Conservation (phyloP, 2,113 vertebrate species). For the Podiceps cristatus region DNA sequence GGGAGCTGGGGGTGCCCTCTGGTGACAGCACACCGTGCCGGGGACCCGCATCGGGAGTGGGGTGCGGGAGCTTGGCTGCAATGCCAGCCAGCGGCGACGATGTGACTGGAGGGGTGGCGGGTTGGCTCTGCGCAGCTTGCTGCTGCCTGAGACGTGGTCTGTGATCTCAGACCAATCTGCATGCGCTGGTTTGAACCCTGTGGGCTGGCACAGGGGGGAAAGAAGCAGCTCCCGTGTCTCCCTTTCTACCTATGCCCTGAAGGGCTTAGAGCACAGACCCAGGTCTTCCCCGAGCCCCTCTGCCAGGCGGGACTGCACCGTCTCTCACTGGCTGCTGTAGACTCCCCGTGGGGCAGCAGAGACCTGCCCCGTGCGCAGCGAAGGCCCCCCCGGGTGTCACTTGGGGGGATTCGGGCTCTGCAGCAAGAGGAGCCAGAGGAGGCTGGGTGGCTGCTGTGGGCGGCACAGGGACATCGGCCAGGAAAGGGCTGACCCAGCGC, state of each 20-base stretch:
- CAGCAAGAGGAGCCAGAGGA: neutral
- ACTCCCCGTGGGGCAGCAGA: neutral
- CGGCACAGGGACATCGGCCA: neutral
- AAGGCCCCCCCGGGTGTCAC: neutral
- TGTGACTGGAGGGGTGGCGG: neutral
- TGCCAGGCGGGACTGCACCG: too few relatives aligned
- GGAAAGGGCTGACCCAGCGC: neutral
- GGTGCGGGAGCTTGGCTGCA: neutral
- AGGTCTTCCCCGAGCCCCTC: neutral
- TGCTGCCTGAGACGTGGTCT: neutral
- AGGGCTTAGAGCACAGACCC: neutral
- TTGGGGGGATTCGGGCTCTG: neutral
- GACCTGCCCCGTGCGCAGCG: neutral
- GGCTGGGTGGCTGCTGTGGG: neutral
- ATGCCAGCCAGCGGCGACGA: neutral
- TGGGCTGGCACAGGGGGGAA: neutral
- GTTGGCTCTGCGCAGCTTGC: neutral
- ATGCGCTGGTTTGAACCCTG: neutral
- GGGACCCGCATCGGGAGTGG: neutral
- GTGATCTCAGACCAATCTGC: neutral
- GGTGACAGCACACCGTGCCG: neutral
- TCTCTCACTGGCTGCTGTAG: neutral
- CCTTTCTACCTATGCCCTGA: neutral
- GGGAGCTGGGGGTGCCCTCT: neutral
- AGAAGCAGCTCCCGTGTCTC: neutral